A percentile compares a stretch with the other conserved stretches of the same genome.
phyloP scores from a whole-genome alignment of 2,888 invertebrate species.

The Argyra leucocephala region DNA sequence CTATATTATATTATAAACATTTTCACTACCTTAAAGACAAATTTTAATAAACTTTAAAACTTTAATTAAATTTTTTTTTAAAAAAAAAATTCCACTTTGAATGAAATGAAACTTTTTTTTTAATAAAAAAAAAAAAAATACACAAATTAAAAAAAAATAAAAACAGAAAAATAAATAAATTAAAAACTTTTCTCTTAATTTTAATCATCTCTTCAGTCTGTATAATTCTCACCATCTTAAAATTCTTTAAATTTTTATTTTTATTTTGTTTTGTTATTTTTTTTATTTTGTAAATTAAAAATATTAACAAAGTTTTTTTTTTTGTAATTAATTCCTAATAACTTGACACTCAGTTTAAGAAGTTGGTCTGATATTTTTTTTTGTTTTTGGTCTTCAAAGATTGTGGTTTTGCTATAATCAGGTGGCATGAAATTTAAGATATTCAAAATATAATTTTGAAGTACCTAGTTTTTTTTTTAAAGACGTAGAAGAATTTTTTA shows the following conservation, averaged over 20 bases:
- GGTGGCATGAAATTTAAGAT: no score
- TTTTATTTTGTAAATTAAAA: background rate
- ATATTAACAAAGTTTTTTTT: background rate
- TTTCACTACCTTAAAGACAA: no score
- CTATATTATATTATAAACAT: no score
- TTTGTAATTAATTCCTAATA: slow-evolving; percentile 1
- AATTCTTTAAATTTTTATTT: background rate
- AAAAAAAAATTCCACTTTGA: background rate
- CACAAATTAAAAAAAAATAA: background rate
- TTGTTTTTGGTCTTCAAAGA: background rate
- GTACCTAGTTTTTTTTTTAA: no score
- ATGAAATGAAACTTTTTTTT: background rate
- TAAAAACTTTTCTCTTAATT: background rate
- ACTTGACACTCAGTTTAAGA: background rate
- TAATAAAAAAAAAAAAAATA: background rate
- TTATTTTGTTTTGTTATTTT: background rate
- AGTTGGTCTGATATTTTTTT: background rate
- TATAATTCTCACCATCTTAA: background rate
- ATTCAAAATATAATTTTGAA: no score
- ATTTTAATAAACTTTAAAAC: background rate
- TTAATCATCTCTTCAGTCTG: slow-evolving; percentile 1
- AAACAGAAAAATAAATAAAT: background rate
- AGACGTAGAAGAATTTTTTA: no score
- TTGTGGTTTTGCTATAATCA: background rate
- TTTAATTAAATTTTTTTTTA: background rate